Percentiles rank a stretch among this genome's conserved stretches.
These are phyloP conservation scores for Cuniculus paca DNA, from an alignment of 2,797 vertebrate species.

Conservation along the genomic window DNA sequence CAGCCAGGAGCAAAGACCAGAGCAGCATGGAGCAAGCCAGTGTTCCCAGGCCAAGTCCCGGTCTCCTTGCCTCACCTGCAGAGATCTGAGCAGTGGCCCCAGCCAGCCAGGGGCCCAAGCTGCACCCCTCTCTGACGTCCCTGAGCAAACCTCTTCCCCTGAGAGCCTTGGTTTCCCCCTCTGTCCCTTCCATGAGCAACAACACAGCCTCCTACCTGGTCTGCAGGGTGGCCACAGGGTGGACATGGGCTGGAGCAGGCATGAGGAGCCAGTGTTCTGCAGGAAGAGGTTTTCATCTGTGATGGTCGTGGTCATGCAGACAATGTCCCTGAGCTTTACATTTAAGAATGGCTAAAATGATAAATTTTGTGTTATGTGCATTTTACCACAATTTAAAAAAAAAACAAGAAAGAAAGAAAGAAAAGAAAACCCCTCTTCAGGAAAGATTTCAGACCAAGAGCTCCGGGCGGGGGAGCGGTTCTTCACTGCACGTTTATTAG, in stretches of 20 bases:
- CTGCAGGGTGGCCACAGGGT: neutral
- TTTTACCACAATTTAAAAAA: too few relatives aligned
- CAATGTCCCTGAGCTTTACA: accelerated
- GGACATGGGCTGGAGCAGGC: neutral
- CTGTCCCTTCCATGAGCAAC: neutral
- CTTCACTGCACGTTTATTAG: conserved; percentile 65
- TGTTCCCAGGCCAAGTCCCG: neutral
- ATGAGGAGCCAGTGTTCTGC: neutral
- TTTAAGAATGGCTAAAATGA: neutral
- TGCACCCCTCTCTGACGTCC: neutral
- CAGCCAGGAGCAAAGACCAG: neutral
- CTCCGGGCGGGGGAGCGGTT: neutral
- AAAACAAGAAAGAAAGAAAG: neutral
- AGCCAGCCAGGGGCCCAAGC: neutral
- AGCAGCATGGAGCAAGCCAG: neutral
- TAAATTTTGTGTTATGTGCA: neutral
- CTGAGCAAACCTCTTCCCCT: neutral
- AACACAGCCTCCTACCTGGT: neutral
- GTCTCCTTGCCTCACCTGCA: neutral
- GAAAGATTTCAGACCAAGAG: neutral
- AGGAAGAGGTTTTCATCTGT: neutral
- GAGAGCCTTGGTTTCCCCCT: neutral
- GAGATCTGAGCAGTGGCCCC: neutral
- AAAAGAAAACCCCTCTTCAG: neutral
- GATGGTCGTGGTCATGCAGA: neutral